Percentiles rank a stretch among this genome's conserved stretches.
phyloP scores from a whole-genome alignment of 1,140 invertebrate species.

The Aphelinus certus region DNA sequence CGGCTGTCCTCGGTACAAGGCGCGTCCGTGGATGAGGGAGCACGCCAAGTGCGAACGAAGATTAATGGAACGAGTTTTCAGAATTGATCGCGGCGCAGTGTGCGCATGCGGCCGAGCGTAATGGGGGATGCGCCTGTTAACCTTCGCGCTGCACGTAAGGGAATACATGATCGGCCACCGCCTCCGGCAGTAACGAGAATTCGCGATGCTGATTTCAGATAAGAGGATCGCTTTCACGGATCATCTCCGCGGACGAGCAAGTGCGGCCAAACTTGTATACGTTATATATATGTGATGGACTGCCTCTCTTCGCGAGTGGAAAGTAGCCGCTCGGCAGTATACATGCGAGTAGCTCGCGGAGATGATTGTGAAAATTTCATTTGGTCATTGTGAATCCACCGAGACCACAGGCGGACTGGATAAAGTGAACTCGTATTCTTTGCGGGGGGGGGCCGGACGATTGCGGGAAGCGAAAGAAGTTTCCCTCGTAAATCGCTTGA shows the following conservation, averaged over 20 bases:
- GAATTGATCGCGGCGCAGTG: not conserved
- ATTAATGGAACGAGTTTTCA: constrained; percentile 19
- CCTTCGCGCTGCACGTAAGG: not conserved
- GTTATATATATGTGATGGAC: too few species aligned
- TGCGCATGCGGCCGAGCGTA: not conserved
- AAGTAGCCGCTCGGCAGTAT: too few species aligned
- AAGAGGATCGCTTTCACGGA: not conserved
- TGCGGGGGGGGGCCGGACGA: too few species aligned
- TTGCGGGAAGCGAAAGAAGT: too few species aligned
- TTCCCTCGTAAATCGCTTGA: not conserved
- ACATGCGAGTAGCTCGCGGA: too few species aligned
- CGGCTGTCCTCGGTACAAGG: not conserved
- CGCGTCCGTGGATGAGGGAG: not conserved
- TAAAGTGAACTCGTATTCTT: too few species aligned
- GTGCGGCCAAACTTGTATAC: too few species aligned
- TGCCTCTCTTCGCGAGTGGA: too few species aligned
- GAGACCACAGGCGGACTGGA: too few species aligned
- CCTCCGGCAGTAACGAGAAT: not conserved
- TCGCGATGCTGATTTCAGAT: not conserved
- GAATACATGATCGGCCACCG: not conserved
- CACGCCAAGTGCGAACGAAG: constrained; percentile 6
- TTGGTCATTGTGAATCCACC: too few species aligned
- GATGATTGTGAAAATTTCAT: too few species aligned
- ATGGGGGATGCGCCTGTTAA: not conserved
- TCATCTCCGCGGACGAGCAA: not conserved